Evolutionary conservation across 2,113 vertebrate species (phyloP).

Genomic region (Oriolus oriolus): DNA sequence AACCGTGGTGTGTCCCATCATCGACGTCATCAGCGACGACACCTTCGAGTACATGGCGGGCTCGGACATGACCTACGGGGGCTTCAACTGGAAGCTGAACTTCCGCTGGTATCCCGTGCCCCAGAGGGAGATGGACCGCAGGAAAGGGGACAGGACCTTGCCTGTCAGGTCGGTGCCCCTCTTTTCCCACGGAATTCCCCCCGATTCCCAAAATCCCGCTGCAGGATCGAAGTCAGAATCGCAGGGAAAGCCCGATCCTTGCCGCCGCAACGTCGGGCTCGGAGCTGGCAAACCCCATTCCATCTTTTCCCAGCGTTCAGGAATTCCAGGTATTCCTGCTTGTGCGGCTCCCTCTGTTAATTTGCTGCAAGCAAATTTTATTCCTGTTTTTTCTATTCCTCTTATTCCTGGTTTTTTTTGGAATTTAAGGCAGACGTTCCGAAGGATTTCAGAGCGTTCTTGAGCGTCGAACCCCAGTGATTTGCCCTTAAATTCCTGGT

Average conservation of each 20-base stretch:
- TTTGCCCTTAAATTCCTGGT: neutral
- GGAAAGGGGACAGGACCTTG: constrained; percentile 93
- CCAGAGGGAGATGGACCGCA: constrained; percentile 95
- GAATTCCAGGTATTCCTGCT: neutral
- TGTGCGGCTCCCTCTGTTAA: neutral
- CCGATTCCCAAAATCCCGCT: accelerated
- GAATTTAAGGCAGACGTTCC: neutral
- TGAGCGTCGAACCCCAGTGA: neutral
- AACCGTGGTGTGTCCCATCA: constrained; percentile 95
- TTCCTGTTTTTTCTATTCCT: neutral
- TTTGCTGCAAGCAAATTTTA: neutral
- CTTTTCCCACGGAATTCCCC: neutral
- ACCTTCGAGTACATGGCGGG: constrained; percentile 99
- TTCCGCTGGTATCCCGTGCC: constrained; percentile 98
- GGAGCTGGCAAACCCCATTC: neutral
- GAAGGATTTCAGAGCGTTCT: neutral
- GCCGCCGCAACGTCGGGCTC: accelerated
- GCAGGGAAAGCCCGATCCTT: too few relatives aligned
- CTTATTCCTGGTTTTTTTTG: neutral
- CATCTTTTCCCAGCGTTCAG: accelerated
- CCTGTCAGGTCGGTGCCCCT: constrained; percentile 80
- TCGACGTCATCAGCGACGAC: constrained; percentile 98
- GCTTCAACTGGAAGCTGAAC: constrained; percentile 98
- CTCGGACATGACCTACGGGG: constrained; percentile 97
- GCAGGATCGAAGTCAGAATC: accelerated